Evolutionary conservation across 2,888 invertebrate species (phyloP).

Genomic region (Tetheella fluctuosa): DNA sequence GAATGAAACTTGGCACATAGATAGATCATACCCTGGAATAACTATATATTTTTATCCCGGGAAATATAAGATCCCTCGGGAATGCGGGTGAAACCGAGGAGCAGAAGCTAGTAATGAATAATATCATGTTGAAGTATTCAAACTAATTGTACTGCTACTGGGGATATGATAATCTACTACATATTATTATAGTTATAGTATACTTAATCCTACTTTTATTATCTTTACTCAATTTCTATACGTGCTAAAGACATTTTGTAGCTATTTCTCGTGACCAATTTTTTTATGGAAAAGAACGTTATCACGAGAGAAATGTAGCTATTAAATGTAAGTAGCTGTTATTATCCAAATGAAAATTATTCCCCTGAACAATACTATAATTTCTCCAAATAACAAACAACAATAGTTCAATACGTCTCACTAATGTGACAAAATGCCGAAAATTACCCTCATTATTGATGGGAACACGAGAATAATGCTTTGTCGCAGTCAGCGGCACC

Average conservation of each 20-base stretch:
- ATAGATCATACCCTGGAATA: too few species aligned
- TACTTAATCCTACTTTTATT: too few species aligned
- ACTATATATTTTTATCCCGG: too few species aligned
- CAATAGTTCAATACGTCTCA: conserved; percentile 74
- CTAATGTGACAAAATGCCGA: conserved; percentile 81
- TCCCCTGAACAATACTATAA: conserved; percentile 37
- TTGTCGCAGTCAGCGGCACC: conserved; percentile 51
- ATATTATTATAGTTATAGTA: too few species aligned
- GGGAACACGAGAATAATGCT: conserved; percentile 68
- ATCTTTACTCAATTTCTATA: too few species aligned
- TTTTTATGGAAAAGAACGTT: background rate
- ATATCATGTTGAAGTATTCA: too few species aligned
- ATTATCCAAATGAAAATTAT: conserved; percentile 12
- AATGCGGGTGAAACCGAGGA: too few species aligned
- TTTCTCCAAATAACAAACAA: conserved; percentile 60
- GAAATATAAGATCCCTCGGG: too few species aligned
- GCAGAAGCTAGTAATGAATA: too few species aligned
- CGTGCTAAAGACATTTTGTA: background rate
- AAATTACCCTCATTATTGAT: conserved; percentile 84
- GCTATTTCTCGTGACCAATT: background rate
- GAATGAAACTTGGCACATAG: too few species aligned
- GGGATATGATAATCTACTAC: too few species aligned
- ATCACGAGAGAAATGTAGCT: conserved; percentile 1
- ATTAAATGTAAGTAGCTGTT: conserved; percentile 2
- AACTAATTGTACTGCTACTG: too few species aligned